Percentiles rank a stretch among this genome's conserved stretches.
Conservation (phyloP, 2,888 invertebrate genomes). For the Cremastinae sp. region DNA sequence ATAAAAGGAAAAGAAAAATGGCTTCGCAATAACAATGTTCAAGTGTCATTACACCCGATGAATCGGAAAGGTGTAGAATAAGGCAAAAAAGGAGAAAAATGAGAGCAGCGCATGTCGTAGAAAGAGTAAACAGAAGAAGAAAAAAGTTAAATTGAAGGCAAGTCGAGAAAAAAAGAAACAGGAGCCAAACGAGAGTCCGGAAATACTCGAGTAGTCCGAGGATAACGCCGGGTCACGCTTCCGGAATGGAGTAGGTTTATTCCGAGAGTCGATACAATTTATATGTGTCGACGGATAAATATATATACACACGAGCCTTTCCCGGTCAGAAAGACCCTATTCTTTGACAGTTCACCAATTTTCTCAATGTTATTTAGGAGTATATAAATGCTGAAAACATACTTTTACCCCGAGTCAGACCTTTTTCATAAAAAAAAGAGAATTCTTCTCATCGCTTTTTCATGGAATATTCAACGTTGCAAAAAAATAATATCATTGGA, state of each 20-base stretch:
- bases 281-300: conserved; percentile 20
- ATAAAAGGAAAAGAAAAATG: background rate
- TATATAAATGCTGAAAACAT: too few species aligned
- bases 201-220: conserved; percentile 60
- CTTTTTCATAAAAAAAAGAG: too few species aligned
- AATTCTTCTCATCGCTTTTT: too few species aligned
- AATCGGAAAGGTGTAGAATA: conserved; percentile 45
- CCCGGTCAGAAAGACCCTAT: background rate
- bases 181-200: conserved; percentile 31
- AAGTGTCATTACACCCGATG: conserved; percentile 55
- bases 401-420: too few species aligned
- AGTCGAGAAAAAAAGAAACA: conserved; percentile 4
- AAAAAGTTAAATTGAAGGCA: conserved; percentile 10
- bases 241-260: conserved; percentile 56
- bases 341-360: background rate
- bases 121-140: conserved; percentile 15
- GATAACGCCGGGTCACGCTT: conserved; percentile 60
- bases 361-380: too few species aligned
- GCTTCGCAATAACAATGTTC: conserved; percentile 30
- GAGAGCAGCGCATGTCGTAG: conserved; percentile 17
- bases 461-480: too few species aligned
- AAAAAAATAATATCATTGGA: too few species aligned
- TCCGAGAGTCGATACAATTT: conserved; percentile 45
- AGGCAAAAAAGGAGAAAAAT: conserved; percentile 39
- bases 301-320: background rate